Conservation (phyloP, 2,797 vertebrate species). For the Labeo calbasu region DNA sequence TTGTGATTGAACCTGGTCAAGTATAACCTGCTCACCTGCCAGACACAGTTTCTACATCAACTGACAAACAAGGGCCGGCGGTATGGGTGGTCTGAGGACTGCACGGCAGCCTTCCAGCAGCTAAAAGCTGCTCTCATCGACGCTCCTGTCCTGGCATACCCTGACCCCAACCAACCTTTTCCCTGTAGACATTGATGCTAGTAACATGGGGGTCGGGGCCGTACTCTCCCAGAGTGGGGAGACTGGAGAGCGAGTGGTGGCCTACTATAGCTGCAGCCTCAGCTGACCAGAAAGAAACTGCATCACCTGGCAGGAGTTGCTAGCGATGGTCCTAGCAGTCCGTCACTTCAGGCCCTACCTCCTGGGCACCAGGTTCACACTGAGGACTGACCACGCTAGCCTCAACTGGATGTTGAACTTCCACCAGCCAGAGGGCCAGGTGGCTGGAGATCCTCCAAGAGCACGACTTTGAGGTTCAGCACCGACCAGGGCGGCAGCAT, state of each 20-base stretch:
- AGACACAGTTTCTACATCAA: too few species aligned
- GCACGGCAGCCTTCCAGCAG: too few species aligned
- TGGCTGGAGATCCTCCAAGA: conserved; percentile 1
- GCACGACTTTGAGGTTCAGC: neutral
- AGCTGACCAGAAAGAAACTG: neutral
- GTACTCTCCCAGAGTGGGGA: neutral
- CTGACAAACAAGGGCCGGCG: too few species aligned
- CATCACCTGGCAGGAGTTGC: neutral
- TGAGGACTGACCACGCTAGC: neutral
- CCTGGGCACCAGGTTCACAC: neutral
- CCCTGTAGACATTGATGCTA: too few species aligned
- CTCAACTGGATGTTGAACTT: neutral
- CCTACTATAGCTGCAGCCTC: neutral
- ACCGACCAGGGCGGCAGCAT: neutral
- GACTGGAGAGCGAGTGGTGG: neutral
- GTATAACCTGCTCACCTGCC: too few species aligned
- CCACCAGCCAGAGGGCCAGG: neutral
- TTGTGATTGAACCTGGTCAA: too few species aligned
- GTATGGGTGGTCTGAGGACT: too few species aligned
- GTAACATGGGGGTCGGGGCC: too few species aligned
- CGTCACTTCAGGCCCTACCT: neutral
- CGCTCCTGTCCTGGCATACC: too few species aligned
- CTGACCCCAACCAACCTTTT: too few species aligned
- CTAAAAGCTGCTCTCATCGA: too few species aligned
- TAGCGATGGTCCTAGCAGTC: neutral